phyloP scores from a whole-genome alignment of 2,888 invertebrate genomes.

The Allacma fusca region DNA sequence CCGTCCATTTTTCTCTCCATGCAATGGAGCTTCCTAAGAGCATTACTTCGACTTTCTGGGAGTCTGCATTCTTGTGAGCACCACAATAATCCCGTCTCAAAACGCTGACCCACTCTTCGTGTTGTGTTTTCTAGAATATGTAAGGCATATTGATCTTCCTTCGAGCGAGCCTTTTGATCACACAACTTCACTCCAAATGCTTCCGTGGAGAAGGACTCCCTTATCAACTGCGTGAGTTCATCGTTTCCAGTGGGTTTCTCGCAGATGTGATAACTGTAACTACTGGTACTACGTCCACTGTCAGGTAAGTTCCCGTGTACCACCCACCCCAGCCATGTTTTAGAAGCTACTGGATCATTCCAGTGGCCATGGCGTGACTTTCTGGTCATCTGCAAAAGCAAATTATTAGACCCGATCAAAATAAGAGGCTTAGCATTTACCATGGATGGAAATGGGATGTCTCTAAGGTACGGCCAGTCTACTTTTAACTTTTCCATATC shows the following conservation, averaged over 20 bases:
- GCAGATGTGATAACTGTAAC: neutral
- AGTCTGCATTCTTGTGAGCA: too few species aligned
- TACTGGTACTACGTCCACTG: neutral
- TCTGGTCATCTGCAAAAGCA: neutral
- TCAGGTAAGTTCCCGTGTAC: neutral
- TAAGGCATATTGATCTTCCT: neutral
- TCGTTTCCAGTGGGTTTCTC: neutral
- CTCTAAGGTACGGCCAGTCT: slow-evolving; percentile 19
- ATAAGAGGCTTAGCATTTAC: slow-evolving; percentile 21
- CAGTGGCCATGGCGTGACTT: neutral
- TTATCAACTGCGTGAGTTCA: neutral
- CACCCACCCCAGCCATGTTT: slow-evolving; percentile 1
- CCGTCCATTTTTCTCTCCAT: too few species aligned
- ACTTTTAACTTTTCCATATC: slow-evolving; percentile 1
- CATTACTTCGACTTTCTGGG: too few species aligned
- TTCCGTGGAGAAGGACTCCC: slow-evolving; percentile 7
- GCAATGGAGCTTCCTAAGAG: too few species aligned
- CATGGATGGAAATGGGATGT: neutral
- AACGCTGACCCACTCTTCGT: too few species aligned
- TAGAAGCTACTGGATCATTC: neutral
- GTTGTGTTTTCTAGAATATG: too few species aligned
- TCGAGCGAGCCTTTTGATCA: neutral
- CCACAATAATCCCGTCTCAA: too few species aligned
- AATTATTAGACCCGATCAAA: slow-evolving; percentile 36
- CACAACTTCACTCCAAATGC: neutral